phyloP scores from a whole-genome alignment of 2,797 vertebrate species.

The Brachymystax lenok region DNA sequence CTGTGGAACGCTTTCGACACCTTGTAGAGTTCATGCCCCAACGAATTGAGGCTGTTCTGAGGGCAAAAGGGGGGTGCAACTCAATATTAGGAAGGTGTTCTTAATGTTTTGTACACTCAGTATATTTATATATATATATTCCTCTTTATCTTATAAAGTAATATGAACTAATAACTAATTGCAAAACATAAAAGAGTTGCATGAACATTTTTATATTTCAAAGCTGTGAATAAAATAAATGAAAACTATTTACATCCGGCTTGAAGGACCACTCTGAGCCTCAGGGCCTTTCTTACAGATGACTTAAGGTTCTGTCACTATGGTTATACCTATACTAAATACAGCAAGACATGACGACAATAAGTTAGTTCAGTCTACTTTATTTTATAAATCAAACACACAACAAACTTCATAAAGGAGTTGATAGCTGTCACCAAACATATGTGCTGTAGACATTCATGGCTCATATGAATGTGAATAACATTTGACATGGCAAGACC shows the following conservation, averaged over 20 bases:
- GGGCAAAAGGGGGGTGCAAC: too few relatives aligned
- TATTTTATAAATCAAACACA: background rate
- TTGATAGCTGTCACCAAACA: background rate
- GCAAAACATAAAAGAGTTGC: conserved; percentile 57
- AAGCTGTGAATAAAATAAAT: conserved; percentile 76
- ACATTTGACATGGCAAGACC: too few relatives aligned
- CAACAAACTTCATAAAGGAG: background rate
- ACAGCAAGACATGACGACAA: background rate
- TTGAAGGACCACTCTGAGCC: background rate
- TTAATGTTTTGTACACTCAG: background rate
- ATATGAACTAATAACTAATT: conserved; percentile 61
- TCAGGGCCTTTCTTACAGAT: background rate
- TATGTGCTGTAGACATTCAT: background rate
- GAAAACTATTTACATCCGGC: conserved; percentile 38
- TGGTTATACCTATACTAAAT: background rate
- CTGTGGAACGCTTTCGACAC: too few relatives aligned
- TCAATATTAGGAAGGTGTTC: too few relatives aligned
- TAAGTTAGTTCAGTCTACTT: too few relatives aligned
- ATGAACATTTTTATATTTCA: conserved; percentile 64
- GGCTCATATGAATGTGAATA: background rate
- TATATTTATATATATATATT: conserved; percentile 56
- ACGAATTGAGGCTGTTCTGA: too few relatives aligned
- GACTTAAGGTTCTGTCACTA: too few relatives aligned
- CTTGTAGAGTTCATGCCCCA: too few relatives aligned
- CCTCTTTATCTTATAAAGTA: conserved; percentile 61